Conservation (phyloP, 2,113 vertebrate species). For the Platysteira castanea region DNA sequence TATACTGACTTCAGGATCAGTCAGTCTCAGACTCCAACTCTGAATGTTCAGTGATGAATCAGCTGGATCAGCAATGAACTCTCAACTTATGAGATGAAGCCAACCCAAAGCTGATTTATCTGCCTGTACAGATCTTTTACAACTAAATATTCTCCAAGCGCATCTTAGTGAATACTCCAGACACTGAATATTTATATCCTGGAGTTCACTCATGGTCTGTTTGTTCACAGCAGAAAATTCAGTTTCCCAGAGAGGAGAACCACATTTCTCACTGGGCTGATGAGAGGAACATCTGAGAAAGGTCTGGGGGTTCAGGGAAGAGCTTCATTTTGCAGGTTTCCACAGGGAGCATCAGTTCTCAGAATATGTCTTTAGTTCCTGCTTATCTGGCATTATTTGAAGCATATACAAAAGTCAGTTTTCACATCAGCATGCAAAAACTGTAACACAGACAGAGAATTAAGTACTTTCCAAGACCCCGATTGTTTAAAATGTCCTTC, state of each 20-base stretch:
- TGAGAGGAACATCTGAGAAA: neutral
- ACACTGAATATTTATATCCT: neutral
- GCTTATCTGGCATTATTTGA: neutral
- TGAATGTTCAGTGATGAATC: neutral
- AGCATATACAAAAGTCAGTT: neutral
- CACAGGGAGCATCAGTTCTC: neutral
- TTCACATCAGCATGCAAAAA: neutral
- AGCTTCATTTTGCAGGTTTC: neutral
- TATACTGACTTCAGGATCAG: neutral
- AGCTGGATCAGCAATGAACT: neutral
- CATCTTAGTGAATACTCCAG: neutral
- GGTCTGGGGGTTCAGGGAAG: neutral
- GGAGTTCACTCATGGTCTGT: neutral
- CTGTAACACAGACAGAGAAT: neutral
- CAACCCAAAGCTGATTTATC: neutral
- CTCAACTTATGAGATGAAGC: neutral
- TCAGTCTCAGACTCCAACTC: neutral
- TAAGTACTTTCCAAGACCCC: neutral
- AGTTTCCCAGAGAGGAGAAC: neutral
- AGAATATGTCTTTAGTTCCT: neutral
- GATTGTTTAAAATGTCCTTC: neutral
- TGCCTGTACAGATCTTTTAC: neutral
- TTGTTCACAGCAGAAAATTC: neutral
- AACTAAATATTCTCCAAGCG: neutral
- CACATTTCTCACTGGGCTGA: neutral